Evolutionary conservation across 2,888 invertebrate species (phyloP).

Genomic region (Magallana nippona): DNA sequence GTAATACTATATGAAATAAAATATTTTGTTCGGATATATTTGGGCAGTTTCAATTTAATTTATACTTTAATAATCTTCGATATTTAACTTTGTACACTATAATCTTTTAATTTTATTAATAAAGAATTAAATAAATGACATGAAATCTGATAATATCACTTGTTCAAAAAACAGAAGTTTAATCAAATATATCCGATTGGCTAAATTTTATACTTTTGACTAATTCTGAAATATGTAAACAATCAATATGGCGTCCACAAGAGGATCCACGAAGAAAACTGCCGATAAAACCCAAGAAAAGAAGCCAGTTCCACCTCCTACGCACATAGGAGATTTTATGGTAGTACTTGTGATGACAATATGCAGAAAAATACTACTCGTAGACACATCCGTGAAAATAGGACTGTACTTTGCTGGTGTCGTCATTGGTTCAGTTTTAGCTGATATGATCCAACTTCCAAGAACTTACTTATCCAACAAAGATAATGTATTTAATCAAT

Average conservation of each 20-base stretch:
- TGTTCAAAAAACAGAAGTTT: not conserved
- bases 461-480: conserved; percentile 92
- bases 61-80: not conserved
- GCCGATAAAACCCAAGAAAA: conserved; percentile 63
- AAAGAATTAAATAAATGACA: not conserved
- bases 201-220: not conserved
- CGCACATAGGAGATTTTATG: conserved; percentile 89
- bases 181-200: not conserved
- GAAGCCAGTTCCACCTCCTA: conserved; percentile 89
- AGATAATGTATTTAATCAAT: conserved; percentile 93
- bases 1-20: not conserved
- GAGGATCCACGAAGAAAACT: conserved; percentile 40
- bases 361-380: conserved; percentile 92
- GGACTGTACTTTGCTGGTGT: conserved; percentile 90
- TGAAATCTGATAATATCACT: too few relatives aligned
- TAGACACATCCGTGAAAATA: conserved; percentile 90
- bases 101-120: not conserved
- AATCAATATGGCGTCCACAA: conserved; percentile 38
- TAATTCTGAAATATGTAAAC: not conserved
- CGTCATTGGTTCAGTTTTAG: conserved; percentile 90
- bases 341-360: conserved; percentile 90
- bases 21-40: conserved; percentile 3
- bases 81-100: not conserved
- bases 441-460: conserved; percentile 92
- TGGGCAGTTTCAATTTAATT: not conserved